Evolutionary conservation across 2,888 invertebrate species (phyloP), one percentile per base, ranked within the genome.

Genomic region (Carpatolechia fugitivella): DNA sequence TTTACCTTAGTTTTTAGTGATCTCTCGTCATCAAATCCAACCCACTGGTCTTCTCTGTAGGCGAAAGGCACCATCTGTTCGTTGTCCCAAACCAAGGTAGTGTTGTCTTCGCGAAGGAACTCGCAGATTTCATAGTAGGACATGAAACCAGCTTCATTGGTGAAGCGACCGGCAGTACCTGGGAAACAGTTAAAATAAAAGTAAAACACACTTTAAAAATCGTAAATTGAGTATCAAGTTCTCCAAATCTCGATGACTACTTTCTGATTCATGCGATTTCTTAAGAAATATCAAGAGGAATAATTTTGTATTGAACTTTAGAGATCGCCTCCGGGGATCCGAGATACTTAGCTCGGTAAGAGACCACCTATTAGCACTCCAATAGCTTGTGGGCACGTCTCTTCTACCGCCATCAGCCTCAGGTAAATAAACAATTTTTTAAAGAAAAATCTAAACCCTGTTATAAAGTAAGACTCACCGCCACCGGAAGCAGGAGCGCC

Each of bases 1-100:
- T 56, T 76, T 78, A 97, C 97, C 93, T 98, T 98, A 33, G 96
- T 97, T 72, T 96, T 95, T 16, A 98, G 92, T 66, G 97, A 97
- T 65, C 98, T 92, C 71, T 97, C 97, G 71, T 98, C 98, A 72
- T 98, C 98, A 67, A 98, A 98, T 57, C 98, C 98, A 29, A 98
- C 96, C 98, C 98, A 98, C 67, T 98, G 97, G 79, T 97, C 95
- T 4, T 93, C 95, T 61, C 94, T 93, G 82, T 98, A 98, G 0
- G 98, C 97, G 78, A 98, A 98, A 7, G 98, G 98, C 54, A 97
- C 98, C 91, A 97, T 97, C 74, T 98, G 98, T 67, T 98, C 98
- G 61, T 97, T 97, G 76, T 98, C 98, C 98, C 98, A 98, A 0
- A 98, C 97, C 3, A 98, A 90, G 0, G 97, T 98, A 0, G 97